Evolutionary conservation across 2,113 vertebrate genomes (phyloP), one percentile per base, ranked within the genome.

Genomic region (Trichomycterus rosablanca): DNA sequence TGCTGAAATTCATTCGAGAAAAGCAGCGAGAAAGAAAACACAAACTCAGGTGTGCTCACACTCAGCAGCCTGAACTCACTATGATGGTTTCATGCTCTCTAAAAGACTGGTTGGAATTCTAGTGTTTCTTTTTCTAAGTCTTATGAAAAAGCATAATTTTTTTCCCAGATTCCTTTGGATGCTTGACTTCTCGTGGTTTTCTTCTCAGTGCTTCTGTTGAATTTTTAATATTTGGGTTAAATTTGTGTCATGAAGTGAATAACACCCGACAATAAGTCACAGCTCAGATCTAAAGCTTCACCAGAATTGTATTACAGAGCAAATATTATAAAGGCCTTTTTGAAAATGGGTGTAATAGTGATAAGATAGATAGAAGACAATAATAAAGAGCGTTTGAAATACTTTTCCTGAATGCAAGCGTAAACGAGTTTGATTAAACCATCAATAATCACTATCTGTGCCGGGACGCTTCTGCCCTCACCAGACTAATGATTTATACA

Each of bases 361-460:
- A 66, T 67, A 61, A 61, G 67, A 68, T 67, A 59, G 73, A 76
- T 74, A 37, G 46, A 50, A 39, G 32, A 26, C 26, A 79, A 72
- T 78, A 72, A 78, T 81, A 78, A 78, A 80, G 78, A 71, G 15
- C 77, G 65, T 80, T 74, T 55, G 65, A 75, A 76, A 78, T 72
- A 75, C 67, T 79, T 72, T 74, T 72, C 76, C 76, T 84, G 84
- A 81, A 85, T 85, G 91, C 90, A 90, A 90, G 89, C 88, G 89
- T 91, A 91, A 86, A 87, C 82, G 74, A 61, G 80, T 81, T 76
- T 88, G 93, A 94, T 97, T 91, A 94, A 92, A 86, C 90, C 94
- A 98, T 98, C 92, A 97, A 97, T 98, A 97, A 97, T 92, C 93
- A 93, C 92, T 97, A 97, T 96, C 94, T 94, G 83, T 90, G 88